Base-by-base conservation (phyloP, 2,113 vertebrate genomes). In the Chloropsis hardwickii region DNA sequence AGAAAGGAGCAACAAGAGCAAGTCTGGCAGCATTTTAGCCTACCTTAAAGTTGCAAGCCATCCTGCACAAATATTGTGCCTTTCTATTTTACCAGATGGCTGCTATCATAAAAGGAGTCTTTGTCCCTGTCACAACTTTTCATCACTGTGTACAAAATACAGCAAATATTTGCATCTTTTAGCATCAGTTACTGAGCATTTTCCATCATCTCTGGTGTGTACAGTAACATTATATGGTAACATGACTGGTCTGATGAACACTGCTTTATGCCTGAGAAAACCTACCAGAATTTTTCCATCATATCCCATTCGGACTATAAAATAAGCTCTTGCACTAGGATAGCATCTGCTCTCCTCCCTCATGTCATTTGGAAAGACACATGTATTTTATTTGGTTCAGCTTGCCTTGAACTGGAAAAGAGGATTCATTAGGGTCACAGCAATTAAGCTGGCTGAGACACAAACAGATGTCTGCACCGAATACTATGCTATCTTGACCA, bases 131-230 rank as follows among this genome's bases (percentile, higher is more conserved):
- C 90, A 95, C 71, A 92, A 82, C 74, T 90, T 88, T 87, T 94
- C 94, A 94, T 93, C 71, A 65, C 92, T 90, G 88, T 82, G 92
- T 94, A 86, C 74, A 93, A 95, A 93, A 91, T 79, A 86, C n/a
- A 94, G 92, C 53, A 88, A 96, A 88, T 90, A 87, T 90, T 94
- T 90, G 66, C 90, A 90, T 93, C 94, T 95, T 94, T 86, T 88
- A 90, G 86, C 91, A 94, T 83, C 83, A 93, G 54, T 94, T 94
- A 64, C 57, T 88, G 88, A 83, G 70, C 71, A 78, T 90, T 88
- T 92, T 72, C 85, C 66, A 73, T 77, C 58, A 1, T 64, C 82
- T 81, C 83, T 81, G 47, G 51, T 81, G 42, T 11, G 35, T 70
- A 69, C 4, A 9, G 62, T 80, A 83, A 76, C 37, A 56, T 73